These are phyloP conservation scores for Aleiodes alternator DNA, from an alignment of 2,888 invertebrate species.

Conservation along the genomic window DNA sequence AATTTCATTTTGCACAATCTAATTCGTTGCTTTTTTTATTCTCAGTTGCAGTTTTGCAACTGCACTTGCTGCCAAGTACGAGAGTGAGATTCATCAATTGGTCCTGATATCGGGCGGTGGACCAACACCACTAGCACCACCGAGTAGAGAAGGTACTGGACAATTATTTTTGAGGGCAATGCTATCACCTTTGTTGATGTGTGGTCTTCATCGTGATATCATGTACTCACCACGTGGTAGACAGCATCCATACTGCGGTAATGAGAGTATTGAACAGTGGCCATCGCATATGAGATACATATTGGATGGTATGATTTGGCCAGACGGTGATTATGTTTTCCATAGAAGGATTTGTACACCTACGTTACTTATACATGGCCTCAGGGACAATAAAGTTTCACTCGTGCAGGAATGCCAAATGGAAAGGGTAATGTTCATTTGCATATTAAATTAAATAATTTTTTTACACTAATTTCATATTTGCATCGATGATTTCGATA, in stretches of 20 bases:
- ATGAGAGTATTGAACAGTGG: slow-evolving; percentile 73
- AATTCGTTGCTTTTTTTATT: slow-evolving; percentile 33
- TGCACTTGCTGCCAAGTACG: slow-evolving; percentile 78
- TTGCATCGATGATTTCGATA: too few relatives aligned
- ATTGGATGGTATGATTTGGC: slow-evolving; percentile 81
- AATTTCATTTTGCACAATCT: slow-evolving; percentile 28
- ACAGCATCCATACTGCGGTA: slow-evolving; percentile 77
- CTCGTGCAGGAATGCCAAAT: slow-evolving; percentile 83
- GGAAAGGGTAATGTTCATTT: slow-evolving; percentile 78
- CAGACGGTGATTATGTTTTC: slow-evolving; percentile 82
- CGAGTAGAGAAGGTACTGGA: slow-evolving; percentile 76
- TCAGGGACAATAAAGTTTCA: slow-evolving; percentile 81
- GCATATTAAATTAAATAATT: slow-evolving; percentile 6
- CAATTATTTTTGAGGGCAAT: slow-evolving; percentile 77
- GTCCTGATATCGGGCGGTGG: slow-evolving; percentile 83
- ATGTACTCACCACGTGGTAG: slow-evolving; percentile 79
- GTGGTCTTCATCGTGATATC: slow-evolving; percentile 78
- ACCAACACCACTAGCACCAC: slow-evolving; percentile 81
- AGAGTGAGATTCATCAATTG: slow-evolving; percentile 78
- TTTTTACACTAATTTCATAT: slow-evolving; percentile 21
- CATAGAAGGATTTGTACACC: slow-evolving; percentile 81
- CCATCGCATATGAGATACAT: slow-evolving; percentile 77
- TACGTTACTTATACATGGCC: slow-evolving; percentile 81
- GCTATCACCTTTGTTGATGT: slow-evolving; percentile 79
- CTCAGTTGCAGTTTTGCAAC: slow-evolving; percentile 81